phyloP scores from a whole-genome alignment of 2,888 invertebrate genomes.

The Acrocyrtus sp. region DNA sequence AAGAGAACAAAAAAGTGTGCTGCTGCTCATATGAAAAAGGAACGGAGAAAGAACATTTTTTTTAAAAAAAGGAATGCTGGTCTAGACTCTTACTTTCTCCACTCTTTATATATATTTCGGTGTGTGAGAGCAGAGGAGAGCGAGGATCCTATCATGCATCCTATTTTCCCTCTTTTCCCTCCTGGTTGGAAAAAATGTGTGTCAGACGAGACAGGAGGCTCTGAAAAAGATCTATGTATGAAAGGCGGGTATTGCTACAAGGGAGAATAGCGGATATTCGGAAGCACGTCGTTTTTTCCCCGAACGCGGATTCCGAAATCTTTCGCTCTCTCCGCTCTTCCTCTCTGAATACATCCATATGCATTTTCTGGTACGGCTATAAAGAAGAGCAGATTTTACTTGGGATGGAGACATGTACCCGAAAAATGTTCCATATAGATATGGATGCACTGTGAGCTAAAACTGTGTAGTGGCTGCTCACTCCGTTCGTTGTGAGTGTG shows the following conservation, averaged over 20 bases:
- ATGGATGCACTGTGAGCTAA: no score
- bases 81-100: constrained; percentile 45
- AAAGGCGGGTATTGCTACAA: constrained; percentile 49
- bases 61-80: constrained; percentile 43
- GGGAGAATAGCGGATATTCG: constrained; percentile 46
- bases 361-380: constrained; percentile 25
- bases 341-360: constrained; percentile 40
- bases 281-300: constrained; percentile 47
- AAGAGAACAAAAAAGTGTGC: no score
- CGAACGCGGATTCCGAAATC: constrained; percentile 49
- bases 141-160: no score
- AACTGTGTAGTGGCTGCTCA: no score
- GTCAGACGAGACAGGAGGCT: constrained; percentile 52
- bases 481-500: no score
- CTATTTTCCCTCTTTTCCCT: constrained; percentile 30
- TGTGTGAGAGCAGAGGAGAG: no score
- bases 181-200: constrained; percentile 55
- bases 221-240: no score
- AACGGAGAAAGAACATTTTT: no score
- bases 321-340: constrained; percentile 37
- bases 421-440: not conserved
- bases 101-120: no score
- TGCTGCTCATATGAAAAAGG: no score
- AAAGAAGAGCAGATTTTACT: not conserved
- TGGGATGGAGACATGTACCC: no score